These are phyloP conservation scores for Bryconaethiops microstoma DNA, from an alignment of 2,797 vertebrate genomes.

Conservation along the genomic window DNA sequence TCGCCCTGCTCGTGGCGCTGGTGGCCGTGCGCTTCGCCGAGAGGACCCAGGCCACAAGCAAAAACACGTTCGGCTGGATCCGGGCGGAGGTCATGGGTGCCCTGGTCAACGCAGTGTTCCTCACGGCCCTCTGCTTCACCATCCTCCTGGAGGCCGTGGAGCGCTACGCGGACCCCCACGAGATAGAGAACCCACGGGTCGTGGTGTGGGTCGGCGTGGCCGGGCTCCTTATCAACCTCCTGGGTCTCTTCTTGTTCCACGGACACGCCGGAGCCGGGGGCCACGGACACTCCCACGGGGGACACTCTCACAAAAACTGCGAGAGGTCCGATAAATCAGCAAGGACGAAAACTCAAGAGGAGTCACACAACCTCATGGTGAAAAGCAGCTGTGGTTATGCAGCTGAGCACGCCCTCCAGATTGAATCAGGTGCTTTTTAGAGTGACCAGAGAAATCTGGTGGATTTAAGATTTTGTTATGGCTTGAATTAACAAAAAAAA, in stretches of 20 bases:
- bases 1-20: constrained; percentile 83
- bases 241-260: constrained; percentile 82
- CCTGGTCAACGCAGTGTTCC: constrained; percentile 85
- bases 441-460: too few relatives aligned
- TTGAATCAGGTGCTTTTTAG: constrained; percentile 43
- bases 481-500: too few relatives aligned
- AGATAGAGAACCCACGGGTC: constrained; percentile 82
- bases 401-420: constrained; percentile 26
- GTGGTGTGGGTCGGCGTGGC: constrained; percentile 80
- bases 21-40: constrained; percentile 83
- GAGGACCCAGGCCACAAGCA: constrained; percentile 78
- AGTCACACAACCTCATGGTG: constrained; percentile 82
- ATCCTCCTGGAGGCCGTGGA: constrained; percentile 84
- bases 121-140: constrained; percentile 85
- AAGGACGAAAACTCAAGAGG: constrained; percentile 66
- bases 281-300: constrained; percentile 56
- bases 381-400: constrained; percentile 51
- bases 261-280: constrained; percentile 64
- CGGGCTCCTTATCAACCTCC: constrained; percentile 81
- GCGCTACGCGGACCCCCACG: constrained; percentile 82
- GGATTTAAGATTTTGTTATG: too few relatives aligned
- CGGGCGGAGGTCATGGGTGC: constrained; percentile 86
- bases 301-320: constrained; percentile 54
- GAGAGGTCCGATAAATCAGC: constrained; percentile 62
- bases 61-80: constrained; percentile 88